Evolutionary conservation across 2,888 invertebrate genomes (phyloP).

Genomic region (Gastracanthus pulcherrimus): DNA sequence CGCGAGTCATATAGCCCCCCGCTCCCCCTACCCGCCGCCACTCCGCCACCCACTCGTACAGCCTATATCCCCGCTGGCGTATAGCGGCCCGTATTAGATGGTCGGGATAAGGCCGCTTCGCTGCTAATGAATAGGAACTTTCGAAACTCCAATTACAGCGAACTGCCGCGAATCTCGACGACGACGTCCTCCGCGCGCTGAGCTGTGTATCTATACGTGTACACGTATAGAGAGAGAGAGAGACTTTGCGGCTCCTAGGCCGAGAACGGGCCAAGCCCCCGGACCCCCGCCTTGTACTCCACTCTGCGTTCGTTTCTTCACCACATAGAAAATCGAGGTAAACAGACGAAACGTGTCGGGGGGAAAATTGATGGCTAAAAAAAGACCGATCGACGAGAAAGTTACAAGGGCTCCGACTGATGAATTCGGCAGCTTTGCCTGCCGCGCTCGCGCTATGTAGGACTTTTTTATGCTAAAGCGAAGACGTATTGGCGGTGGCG

Average conservation of each 20-base stretch:
- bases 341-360: conserved; percentile 49
- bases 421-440: conserved; percentile 36
- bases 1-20: conserved; percentile 66
- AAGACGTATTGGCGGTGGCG: not conserved
- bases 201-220: no score
- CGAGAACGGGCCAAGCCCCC: no score
- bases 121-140: conserved; percentile 74
- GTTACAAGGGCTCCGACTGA: conserved; percentile 40
- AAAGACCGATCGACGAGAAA: conserved; percentile 43
- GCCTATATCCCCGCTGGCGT: conserved; percentile 19
- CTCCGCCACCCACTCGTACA: no score
- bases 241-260: not conserved
- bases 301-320: not conserved
- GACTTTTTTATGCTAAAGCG: conserved; percentile 25
- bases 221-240: not conserved
- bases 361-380: conserved; percentile 49
- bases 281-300: no score
- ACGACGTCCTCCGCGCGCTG: not conserved
- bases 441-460: not conserved
- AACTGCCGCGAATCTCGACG: conserved; percentile 31
- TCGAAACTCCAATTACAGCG: conserved; percentile 71
- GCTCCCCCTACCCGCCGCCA: no score
- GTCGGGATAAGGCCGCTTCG: conserved; percentile 70
- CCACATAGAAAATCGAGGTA: not conserved
- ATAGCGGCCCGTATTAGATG: conserved; percentile 69